Base-by-base conservation (phyloP, 2,113 vertebrate genomes). In the Acrocephalus arundinaceus region DNA sequence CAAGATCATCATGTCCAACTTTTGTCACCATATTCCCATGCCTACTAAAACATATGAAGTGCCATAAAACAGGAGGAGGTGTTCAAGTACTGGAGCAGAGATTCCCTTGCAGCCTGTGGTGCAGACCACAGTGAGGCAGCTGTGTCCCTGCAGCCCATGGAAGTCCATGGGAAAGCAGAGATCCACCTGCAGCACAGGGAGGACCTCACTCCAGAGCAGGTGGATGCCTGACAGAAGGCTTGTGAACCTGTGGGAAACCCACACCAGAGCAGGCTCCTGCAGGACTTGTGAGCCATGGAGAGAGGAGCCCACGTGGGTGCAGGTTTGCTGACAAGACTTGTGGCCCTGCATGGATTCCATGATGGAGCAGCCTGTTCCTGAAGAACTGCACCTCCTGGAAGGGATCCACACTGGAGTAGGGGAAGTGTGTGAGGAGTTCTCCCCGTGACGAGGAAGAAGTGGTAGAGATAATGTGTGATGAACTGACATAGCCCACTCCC, bases 321-420 rank as follows among this genome's bases (percentile, higher is more conserved):
- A 61, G 13, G 21, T 43, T 35, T 74, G 39, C n/a, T 67, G 31
- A 30, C 31, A 67, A 28, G 39, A 49, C 25, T 17, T 28, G 10
- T 31, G 30, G 14, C 3, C 9, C 5, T 0, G 0, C 8, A 13
- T 7, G 10, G 17, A n/a, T 30, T 41, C 24, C 19, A 30, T 5
- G 1, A 8, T 52, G 37, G 7, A 70, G 22, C 9, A 75, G 15
- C 15, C 21, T 39, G 7, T 10, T 74, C 14, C 48, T 51, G 17
- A 74, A 79, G 37, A 28, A 23, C 24, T 31, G 33, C 13, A 41
- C 11, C 37, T 43, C 17, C 22, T 45, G 54, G 19, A 57, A 62
- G 13, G 23, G 23, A 62, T 11, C 28, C 27, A 73, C 5, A 16
- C 6, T 15, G 18, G 27, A 45, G 28, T 5, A 65, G 45, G 13